Evolutionary conservation across 2,113 vertebrate species (phyloP).

Genomic region (Mobula birostris): DNA sequence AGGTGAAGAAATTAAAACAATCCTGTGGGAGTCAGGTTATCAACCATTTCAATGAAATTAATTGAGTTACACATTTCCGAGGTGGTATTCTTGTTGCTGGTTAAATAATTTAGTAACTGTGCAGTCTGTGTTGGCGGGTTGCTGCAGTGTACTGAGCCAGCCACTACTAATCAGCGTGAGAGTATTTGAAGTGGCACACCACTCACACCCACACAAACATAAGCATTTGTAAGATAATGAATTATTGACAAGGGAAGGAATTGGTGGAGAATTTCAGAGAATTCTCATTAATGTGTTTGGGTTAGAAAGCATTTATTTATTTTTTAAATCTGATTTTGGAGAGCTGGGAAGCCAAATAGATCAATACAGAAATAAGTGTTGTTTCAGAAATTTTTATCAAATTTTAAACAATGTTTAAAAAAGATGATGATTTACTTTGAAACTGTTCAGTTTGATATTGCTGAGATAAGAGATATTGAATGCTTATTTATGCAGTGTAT

Average conservation of each 20-base stretch:
- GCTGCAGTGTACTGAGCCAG: background rate
- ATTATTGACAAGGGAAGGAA: constrained; percentile 51
- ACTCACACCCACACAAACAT: constrained; percentile 36
- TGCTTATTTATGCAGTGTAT: too few relatives aligned
- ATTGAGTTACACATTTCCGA: background rate
- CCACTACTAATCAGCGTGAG: background rate
- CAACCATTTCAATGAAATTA: background rate
- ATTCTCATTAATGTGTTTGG: constrained; percentile 52
- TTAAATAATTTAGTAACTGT: constrained; percentile 26
- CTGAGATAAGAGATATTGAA: background rate
- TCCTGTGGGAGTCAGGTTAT: background rate
- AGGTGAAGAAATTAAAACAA: background rate
- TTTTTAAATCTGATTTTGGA: constrained; percentile 47
- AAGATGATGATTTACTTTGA: constrained; percentile 21
- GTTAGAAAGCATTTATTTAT: constrained; percentile 53
- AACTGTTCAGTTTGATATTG: background rate
- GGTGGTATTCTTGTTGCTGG: constrained; percentile 3
- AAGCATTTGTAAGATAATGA: constrained; percentile 44
- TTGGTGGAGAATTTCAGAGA: constrained; percentile 48
- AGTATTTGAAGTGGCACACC: constrained; percentile 9
- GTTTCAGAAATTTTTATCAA: constrained; percentile 5
- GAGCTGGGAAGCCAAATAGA: constrained; percentile 47
- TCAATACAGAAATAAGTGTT: constrained; percentile 48
- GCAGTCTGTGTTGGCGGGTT: background rate
- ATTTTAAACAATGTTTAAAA: background rate